Base-by-base conservation (phyloP, 23 tunicate species). In the Botrylloides violaceus region DNA sequence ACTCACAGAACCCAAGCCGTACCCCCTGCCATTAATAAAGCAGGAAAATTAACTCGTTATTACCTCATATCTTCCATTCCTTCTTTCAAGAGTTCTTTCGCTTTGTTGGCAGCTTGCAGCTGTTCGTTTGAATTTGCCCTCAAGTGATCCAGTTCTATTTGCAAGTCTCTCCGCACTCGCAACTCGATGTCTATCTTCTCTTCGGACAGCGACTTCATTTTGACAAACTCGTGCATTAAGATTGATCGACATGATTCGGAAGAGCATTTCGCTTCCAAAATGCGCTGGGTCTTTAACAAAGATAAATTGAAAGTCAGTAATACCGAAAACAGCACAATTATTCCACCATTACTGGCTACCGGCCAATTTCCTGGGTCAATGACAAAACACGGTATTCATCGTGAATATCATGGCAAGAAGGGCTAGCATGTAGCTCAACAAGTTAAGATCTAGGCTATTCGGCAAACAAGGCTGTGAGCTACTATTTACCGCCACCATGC, bases 101-200 rank as follows among this genome's bases (percentile, higher is more conserved):
- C 65, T 19, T 79, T 34, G 22, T 49, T 48, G 4, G 83, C 65
- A 23, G 76, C 76, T 27, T 70, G 68, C n/a, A 70, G 32, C 36
- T 58, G 29, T 34, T 70, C 65, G 27, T 34, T 59, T 26, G 32
- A 56, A 3, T 59, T 35, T 3, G 56, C 61, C 55, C 58, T 79
- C 2, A 79, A 36, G 57, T 32, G 70, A 7, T 70, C 83, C 32
- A 79, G 31, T 70, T 79, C 76, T 59, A 56, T 32, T 73, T 84
- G 76, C 50, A 73, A 43, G 58, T 84, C 92, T 9, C 80, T 83
- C n/a, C 81, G 66, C 3, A 84, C 80, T 65, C 92, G 39, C 50
- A 77, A 0, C 34, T 48, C 61, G 27, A 70, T 76, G 38, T 71
- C 86, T 4, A 87, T 64, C 34, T 76, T 80, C 35, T 87, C 95